phyloP scores from a whole-genome alignment of 2,113 vertebrate genomes.

The Daboia siamensis region DNA sequence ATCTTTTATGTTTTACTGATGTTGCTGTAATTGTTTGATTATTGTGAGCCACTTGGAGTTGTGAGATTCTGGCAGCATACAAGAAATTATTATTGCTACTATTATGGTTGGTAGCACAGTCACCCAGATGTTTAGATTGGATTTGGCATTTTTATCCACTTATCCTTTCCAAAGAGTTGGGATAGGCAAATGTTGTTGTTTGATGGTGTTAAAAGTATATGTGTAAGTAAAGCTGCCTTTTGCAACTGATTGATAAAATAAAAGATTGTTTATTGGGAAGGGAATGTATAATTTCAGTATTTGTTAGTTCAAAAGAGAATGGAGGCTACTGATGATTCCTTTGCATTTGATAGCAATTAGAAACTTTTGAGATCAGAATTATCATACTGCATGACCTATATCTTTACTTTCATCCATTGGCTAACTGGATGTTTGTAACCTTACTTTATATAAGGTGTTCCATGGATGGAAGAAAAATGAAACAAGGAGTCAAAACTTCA shows the following conservation, averaged over 20 bases:
- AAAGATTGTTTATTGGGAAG: not conserved
- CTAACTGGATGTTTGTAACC: not conserved
- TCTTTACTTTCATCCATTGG: not conserved
- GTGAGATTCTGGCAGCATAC: not conserved
- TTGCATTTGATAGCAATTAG: not conserved
- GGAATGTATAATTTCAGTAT: not conserved
- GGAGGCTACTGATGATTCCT: not conserved
- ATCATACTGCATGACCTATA: not conserved
- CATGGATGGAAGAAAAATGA: not conserved
- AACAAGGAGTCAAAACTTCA: not conserved
- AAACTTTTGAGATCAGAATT: not conserved
- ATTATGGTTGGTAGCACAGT: not conserved
- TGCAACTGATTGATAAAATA: not conserved
- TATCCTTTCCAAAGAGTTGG: not conserved
- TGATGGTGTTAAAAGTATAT: not conserved
- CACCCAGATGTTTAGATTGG: not conserved
- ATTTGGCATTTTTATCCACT: not conserved
- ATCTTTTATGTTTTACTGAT: not conserved
- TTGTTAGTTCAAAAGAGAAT: not conserved
- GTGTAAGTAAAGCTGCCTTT: not conserved
- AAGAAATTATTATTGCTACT: not conserved
- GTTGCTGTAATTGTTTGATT: not conserved
- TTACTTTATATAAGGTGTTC: not conserved
- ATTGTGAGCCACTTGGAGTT: not conserved
- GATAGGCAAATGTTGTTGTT: not conserved